These are phyloP conservation scores for Aspidoscelis tigris DNA, from an alignment of 2,113 vertebrate genomes.

Conservation along the genomic window DNA sequence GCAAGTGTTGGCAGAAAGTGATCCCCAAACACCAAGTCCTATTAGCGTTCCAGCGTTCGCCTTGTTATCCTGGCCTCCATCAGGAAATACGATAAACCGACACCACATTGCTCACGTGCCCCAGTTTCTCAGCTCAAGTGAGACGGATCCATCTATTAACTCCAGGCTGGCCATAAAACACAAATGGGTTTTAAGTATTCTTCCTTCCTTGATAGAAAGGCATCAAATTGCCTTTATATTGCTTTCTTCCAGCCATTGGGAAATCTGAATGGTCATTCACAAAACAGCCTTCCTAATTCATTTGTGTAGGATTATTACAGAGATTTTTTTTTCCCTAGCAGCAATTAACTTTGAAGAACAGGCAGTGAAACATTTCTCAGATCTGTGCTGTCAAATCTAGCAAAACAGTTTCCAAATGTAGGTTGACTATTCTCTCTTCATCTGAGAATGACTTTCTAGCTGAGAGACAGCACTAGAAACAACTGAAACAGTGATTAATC, in stretches of 20 bases:
- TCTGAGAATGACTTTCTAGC: neutral
- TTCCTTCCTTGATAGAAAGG: neutral
- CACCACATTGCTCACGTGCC: neutral
- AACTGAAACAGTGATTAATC: neutral
- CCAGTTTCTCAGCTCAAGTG: neutral
- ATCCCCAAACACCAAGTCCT: neutral
- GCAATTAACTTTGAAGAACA: constrained; percentile 4
- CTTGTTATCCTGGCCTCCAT: constrained; percentile 18
- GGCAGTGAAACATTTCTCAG: neutral
- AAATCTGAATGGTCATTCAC: constrained; percentile 31
- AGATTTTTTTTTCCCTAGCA: neutral
- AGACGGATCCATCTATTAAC: neutral
- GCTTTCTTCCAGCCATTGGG: neutral
- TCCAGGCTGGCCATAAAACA: constrained; percentile 16
- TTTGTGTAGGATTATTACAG: neutral
- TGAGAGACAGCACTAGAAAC: neutral
- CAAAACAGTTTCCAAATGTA: neutral
- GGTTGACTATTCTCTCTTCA: neutral
- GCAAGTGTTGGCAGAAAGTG: neutral
- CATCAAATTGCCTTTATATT: constrained; percentile 28
- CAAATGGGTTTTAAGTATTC: neutral
- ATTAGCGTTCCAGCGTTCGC: neutral
- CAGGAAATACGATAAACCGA: constrained; percentile 40
- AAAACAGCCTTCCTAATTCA: constrained; percentile 28
- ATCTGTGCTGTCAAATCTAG: neutral